These are phyloP conservation scores for Sipha maydis DNA, from an alignment of 2,888 invertebrate genomes.

Conservation along the genomic window DNA sequence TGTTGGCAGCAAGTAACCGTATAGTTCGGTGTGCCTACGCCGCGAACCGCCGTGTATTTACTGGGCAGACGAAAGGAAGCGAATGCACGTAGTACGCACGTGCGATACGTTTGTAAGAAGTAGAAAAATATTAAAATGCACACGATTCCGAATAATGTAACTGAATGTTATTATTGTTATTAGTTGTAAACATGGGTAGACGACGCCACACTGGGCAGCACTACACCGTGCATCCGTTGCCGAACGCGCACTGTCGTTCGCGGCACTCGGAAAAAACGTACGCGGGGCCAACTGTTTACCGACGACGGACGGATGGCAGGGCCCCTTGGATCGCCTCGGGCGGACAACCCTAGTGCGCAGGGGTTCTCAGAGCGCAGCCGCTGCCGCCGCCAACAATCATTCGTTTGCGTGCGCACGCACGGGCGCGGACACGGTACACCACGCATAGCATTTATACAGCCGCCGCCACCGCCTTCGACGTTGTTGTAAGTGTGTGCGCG, in stretches of 20 bases:
- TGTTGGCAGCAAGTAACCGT: no score
- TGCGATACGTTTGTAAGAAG: no score
- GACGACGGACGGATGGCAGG: not conserved
- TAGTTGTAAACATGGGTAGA: no score
- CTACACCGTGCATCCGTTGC: not conserved
- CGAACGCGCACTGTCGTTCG: conserved; percentile 21
- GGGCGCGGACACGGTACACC: not conserved
- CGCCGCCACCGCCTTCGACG: not conserved
- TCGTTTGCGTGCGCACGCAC: not conserved
- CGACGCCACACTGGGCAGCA: not conserved
- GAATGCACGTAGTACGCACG: no score
- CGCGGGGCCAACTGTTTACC: conserved; percentile 35
- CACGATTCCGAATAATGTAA: no score
- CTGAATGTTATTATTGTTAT: no score
- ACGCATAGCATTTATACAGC: not conserved
- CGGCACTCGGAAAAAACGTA: conserved; percentile 9
- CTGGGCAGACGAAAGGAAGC: no score
- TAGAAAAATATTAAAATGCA: no score
- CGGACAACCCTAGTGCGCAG: conserved; percentile 52
- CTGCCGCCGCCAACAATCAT: not conserved
- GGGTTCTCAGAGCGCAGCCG: conserved; percentile 38
- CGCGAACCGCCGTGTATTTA: no score
- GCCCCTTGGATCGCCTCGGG: conserved; percentile 47
- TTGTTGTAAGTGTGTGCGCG: not conserved
- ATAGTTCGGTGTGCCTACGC: no score